phyloP scores from a whole-genome alignment of 2,113 vertebrate genomes.

The Pedionomus torquatus region DNA sequence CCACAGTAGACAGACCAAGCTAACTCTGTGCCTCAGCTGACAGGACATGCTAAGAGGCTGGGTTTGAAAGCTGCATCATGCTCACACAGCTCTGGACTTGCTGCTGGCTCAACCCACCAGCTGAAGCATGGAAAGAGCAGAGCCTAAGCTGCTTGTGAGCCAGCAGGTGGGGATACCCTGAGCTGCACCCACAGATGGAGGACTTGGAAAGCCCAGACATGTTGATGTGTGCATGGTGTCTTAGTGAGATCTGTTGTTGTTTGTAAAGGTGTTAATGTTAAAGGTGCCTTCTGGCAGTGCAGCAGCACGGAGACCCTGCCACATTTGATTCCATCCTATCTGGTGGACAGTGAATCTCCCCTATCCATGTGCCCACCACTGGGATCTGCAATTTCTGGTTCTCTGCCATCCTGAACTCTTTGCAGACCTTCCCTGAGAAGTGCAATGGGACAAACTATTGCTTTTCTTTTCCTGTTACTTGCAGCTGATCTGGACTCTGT shows the following conservation, averaged over 20 bases:
- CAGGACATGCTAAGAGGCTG: background rate
- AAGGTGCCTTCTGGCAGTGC: background rate
- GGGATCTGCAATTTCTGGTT: background rate
- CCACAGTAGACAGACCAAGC: background rate
- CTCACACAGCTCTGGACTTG: background rate
- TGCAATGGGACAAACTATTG: background rate
- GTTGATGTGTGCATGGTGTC: background rate
- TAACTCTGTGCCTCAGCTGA: background rate
- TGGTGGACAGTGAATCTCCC: background rate
- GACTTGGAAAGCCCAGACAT: background rate
- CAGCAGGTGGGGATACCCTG: background rate
- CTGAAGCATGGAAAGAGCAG: background rate
- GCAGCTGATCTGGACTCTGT: slow-evolving; percentile 9
- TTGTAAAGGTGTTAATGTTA: background rate
- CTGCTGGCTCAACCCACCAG: background rate
- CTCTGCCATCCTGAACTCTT: background rate
- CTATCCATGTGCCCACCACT: too few relatives aligned
- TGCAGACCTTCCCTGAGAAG: background rate
- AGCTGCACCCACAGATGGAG: background rate
- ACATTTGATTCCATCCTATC: background rate
- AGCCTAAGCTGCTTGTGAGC: background rate
- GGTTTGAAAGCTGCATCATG: background rate
- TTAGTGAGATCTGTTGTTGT: background rate
- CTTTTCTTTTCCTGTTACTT: slow-evolving; percentile 17
- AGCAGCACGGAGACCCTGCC: background rate